Base-by-base conservation (phyloP, 2,888 invertebrate species). In the Atherix ibis region DNA sequence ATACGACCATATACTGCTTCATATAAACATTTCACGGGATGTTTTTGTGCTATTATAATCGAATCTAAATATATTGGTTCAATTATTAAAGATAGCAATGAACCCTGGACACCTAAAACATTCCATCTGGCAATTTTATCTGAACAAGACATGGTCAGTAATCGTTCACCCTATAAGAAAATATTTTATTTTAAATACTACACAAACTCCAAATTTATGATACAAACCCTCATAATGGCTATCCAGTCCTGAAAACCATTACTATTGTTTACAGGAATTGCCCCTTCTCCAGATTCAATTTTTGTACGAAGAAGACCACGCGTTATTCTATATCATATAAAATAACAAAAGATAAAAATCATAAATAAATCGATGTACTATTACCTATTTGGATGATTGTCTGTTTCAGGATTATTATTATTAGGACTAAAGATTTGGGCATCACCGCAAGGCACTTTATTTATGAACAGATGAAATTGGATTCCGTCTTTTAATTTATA, bases 61-160 rank as follows among this genome's bases (percentile, higher is more conserved):
- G 87, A 84, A 60, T 79, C 75, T 51, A 91, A 71, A 66, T 94
- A 94, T 45, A 95, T 74, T 31, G 92, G 91, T 51, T 82, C 76
- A 43, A 95, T 64, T 56, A 91, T 79, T 53, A 82, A 76, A 47
- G 87, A 77, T 46, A 95, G 70, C 43, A 95, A 70, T 44, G 91
- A 80, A 35, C 91, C 91, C 65, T 95, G 94, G 48, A 94, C 64
- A 34, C 95, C 95, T 41, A 89, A 70, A 40, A 91, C 82, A 66
- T 91, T 91, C 94, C 94, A 94, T 45, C 88, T 76, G 43, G 89
- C 87, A 53, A 92, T 79, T 67, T 95, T 95, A 69, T 95, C 94
- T 41, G 92, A 92, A 60, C 95, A 95, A 34, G 94, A 94, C 94
- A 95, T 95, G 32, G 94, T 94, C 37, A 89, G 68, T 43, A 94